phyloP scores from a whole-genome alignment of 2,113 vertebrate genomes.

The Tringa solitaria region DNA sequence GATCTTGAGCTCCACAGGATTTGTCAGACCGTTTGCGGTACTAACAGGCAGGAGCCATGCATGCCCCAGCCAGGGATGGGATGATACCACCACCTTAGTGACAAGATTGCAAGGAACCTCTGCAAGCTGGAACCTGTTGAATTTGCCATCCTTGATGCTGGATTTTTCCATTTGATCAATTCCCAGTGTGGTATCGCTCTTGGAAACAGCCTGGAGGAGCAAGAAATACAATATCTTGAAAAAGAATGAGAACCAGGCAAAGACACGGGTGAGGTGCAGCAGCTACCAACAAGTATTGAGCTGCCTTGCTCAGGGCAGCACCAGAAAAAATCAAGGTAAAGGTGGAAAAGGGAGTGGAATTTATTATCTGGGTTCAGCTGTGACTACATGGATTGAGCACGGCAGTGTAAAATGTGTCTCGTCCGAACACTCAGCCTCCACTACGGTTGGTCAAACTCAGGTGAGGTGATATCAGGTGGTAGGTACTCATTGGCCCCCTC shows the following conservation, averaged over 20 bases:
- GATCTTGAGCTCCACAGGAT: neutral
- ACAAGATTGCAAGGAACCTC: neutral
- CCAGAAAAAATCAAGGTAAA: neutral
- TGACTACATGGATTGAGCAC: neutral
- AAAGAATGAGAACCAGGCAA: neutral
- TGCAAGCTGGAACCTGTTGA: neutral
- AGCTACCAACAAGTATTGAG: neutral
- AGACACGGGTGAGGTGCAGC: neutral
- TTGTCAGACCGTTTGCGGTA: neutral
- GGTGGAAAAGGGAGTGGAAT: neutral
- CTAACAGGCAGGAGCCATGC: neutral
- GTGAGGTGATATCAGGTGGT: conserved; percentile 63
- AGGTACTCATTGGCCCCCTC: conserved; percentile 16
- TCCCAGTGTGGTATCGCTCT: neutral
- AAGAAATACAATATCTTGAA: neutral
- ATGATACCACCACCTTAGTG: neutral
- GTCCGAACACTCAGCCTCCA: neutral
- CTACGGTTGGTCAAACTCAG: conserved; percentile 23
- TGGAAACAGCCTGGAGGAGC: neutral
- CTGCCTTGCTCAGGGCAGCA: neutral
- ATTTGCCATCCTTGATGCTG: neutral
- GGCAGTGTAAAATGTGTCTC: neutral
- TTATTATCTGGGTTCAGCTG: neutral
- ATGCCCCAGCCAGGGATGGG: neutral
- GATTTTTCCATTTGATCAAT: neutral